These are phyloP conservation scores for Campoplex nolae DNA, from an alignment of 2,888 invertebrate genomes.

Conservation along the genomic window DNA sequence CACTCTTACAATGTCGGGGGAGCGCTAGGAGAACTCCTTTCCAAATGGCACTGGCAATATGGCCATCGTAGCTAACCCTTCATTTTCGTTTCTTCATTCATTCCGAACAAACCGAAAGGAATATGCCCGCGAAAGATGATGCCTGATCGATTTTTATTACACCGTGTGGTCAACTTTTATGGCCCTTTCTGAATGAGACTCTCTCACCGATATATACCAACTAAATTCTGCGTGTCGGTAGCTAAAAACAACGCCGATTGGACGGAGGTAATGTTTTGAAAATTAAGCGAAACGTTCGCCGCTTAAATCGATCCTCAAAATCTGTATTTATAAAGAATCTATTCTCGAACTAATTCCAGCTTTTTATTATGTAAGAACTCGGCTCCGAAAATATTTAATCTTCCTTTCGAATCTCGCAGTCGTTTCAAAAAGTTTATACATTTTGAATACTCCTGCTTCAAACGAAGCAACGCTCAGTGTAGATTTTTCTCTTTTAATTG, in stretches of 20 bases:
- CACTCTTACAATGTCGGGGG: slow-evolving; percentile 65
- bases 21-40: slow-evolving; percentile 45
- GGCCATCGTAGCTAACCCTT: slow-evolving; percentile 58
- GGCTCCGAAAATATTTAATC: not conserved
- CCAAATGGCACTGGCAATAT: slow-evolving; percentile 35
- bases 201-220: slow-evolving; percentile 27
- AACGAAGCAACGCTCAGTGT: not conserved
- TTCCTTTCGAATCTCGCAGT: not conserved
- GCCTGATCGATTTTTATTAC: slow-evolving; percentile 53
- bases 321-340: slow-evolving; percentile 5
- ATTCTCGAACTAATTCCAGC: not conserved
- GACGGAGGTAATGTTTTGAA: not conserved
- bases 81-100: slow-evolving; percentile 59
- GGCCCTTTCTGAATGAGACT: slow-evolving; percentile 46
- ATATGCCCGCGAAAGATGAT: slow-evolving; percentile 10
- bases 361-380: not conserved
- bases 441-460: too few species aligned
- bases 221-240: slow-evolving; percentile 7
- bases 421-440: not conserved
- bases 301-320: not conserved
- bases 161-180: slow-evolving; percentile 48
- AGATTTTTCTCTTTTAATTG: slow-evolving; percentile 69
- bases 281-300: slow-evolving; percentile 10
- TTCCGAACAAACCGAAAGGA: slow-evolving; percentile 33
- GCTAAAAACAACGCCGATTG: not conserved